Evolutionary conservation across 2,888 invertebrate genomes (phyloP), one percentile per base, ranked within the genome.

Genomic region (Beris morrisii): DNA sequence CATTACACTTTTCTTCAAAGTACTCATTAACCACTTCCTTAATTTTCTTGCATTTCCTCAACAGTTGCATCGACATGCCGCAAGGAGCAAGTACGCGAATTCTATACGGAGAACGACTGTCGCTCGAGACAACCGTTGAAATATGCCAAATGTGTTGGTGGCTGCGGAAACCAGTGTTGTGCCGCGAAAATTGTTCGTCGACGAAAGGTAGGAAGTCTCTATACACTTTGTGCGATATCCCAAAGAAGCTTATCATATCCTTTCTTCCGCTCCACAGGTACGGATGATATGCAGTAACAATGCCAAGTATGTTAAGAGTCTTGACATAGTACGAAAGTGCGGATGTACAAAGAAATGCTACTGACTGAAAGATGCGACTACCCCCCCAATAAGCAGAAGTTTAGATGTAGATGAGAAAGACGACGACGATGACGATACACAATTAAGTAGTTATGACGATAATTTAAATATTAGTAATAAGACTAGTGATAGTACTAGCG

Each of bases 241-340:
- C 22, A 5, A 58, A 52, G 22, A 11, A 66, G 38, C 44, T 11
- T 38, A 12, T 67, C 56, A 38, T 56, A 12, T n/a, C 28, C 50
- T 58, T 81, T 4, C 22, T 22, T 22, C 22, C 22, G 22, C 22
- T 22, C 22, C 22, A 22, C 82, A 91, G 91, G 89, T 92, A 71
- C 91, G 95, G 73, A 87, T 98, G 74, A 88, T 95, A 74, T 98
- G 97, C 84, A 87, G 89, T 71, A 93, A 96, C 79, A 95, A 96
- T 71, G 91, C 92, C 67, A 90, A 93, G 70, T 96, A 94, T 85
- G 93, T 94, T 82, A 95, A 95, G 86, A 94, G 96, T 73, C 89
- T 97, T 77, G 96, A 97, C 78, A 92, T 97, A 80, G 94, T 97
- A 78, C 90, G 96, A 79, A 96, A 96, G 82, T 97, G 97, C 83